A percentile compares a stretch with the other conserved stretches of the same genome.
Evolutionary conservation across 2,888 invertebrate genomes (phyloP).

Genomic region (Lamellibrachia columna): DNA sequence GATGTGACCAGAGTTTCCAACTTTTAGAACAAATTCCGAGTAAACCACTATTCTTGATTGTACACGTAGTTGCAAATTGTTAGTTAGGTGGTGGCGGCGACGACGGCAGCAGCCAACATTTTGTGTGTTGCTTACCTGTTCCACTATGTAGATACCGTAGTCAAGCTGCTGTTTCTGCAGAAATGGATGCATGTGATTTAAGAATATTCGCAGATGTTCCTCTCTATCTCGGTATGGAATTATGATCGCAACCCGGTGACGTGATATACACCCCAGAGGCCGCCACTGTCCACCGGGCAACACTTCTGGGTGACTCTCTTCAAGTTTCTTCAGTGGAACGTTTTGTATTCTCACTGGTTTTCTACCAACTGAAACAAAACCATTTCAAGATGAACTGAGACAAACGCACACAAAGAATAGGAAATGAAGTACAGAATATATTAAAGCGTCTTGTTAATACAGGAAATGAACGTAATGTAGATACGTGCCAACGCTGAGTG

Average conservation of each 20-base stretch:
- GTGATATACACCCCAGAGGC: slow-evolving; percentile 69
- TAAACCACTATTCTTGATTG: no score
- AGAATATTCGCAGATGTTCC: slow-evolving; percentile 84
- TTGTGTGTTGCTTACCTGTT: slow-evolving; percentile 72
- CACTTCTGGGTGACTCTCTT: background rate
- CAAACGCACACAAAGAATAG: background rate
- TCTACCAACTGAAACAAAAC: background rate
- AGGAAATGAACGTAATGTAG: no score
- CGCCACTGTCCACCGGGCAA: background rate
- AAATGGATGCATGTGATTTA: slow-evolving; percentile 93
- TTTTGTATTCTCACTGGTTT: background rate
- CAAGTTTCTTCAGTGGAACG: background rate
- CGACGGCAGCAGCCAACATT: background rate
- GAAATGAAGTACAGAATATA: background rate
- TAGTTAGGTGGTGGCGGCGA: background rate
- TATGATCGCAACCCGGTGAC: slow-evolving; percentile 87
- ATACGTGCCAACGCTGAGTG: no score
- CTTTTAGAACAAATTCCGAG: no score
- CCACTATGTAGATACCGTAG: slow-evolving; percentile 91
- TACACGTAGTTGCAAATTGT: no score
- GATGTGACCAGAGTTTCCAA: no score
- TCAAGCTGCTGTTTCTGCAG: slow-evolving; percentile 91
- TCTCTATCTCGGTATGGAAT: slow-evolving; percentile 90
- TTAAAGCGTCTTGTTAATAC: no score
- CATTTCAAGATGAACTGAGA: background rate